Percentiles rank a stretch among this genome's conserved stretches.
These are phyloP conservation scores for Corvus cornix DNA, from an alignment of 2,113 vertebrate species.

Conservation along the genomic window DNA sequence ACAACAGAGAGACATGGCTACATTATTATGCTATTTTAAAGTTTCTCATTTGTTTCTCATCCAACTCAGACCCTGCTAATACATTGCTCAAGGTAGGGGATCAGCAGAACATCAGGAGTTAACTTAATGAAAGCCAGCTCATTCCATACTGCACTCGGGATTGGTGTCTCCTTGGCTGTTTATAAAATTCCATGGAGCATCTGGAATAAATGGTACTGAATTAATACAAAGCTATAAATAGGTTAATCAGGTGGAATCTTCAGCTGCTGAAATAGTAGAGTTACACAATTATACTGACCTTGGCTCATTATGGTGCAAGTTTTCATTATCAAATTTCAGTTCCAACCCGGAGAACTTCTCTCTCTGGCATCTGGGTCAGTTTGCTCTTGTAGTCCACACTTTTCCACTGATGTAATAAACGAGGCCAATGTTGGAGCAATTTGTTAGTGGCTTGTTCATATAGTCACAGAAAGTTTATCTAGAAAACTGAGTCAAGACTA, in stretches of 20 bases:
- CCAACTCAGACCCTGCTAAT: neutral
- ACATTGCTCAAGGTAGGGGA: neutral
- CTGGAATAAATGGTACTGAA: neutral
- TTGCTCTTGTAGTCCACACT: neutral
- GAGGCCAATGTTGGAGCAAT: neutral
- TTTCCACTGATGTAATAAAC: neutral
- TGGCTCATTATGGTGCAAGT: neutral
- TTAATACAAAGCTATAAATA: slow-evolving; percentile 26
- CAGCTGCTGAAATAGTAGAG: neutral
- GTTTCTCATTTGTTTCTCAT: neutral
- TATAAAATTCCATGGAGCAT: neutral
- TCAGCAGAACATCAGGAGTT: neutral
- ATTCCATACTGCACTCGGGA: neutral
- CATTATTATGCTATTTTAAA: neutral
- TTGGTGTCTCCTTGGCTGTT: neutral
- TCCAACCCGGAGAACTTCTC: neutral
- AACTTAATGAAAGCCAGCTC: neutral
- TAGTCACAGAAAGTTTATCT: neutral
- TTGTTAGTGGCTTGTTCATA: neutral
- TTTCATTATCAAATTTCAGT: neutral
- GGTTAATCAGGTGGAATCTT: slow-evolving; percentile 7
- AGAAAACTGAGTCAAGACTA: neutral
- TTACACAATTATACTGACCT: slow-evolving; percentile 16
- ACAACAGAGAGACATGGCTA: neutral
- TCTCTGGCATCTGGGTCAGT: neutral